Percentiles rank a stretch among this genome's conserved stretches.
Conservation (phyloP, 2,888 invertebrate species). For the Rhamnusium bicolor region DNA sequence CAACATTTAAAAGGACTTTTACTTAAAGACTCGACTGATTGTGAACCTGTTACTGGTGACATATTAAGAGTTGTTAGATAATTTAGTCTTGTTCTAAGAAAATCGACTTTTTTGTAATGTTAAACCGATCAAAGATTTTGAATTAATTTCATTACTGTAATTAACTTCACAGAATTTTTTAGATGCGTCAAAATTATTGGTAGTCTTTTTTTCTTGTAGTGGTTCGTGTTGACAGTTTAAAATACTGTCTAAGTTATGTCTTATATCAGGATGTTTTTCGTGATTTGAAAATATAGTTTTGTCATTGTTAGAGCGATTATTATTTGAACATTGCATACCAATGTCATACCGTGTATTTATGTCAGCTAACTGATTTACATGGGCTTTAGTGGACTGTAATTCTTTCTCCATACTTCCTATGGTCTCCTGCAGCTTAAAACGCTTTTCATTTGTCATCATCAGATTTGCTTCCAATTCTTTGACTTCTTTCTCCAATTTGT, state of each 20-base stretch:
- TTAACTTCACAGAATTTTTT: not conserved
- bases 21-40: not conserved
- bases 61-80: conserved; percentile 53
- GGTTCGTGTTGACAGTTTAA: not conserved
- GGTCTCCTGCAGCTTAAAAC: conserved; percentile 66
- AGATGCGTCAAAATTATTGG: not conserved
- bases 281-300: not conserved
- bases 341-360: conserved; percentile 65
- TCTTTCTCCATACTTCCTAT: conserved; percentile 66
- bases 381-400: conserved; percentile 65
- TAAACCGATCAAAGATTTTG: conserved; percentile 55
- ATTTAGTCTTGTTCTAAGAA: conserved; percentile 55
- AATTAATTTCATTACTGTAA: conserved; percentile 37
- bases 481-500: conserved; percentile 62
- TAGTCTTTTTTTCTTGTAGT: not conserved
- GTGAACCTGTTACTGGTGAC: conserved; percentile 6
- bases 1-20: conserved; percentile 14
- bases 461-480: conserved; percentile 62
- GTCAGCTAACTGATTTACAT: conserved; percentile 63
- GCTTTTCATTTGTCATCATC: conserved; percentile 64
- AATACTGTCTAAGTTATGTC: not conserved
- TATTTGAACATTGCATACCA: conserved; percentile 51
- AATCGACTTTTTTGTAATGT: conserved; percentile 58
- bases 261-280: not conserved
- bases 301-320: conserved; percentile 4